Evolutionary conservation across 2,797 vertebrate species (phyloP).

Genomic region (Knipowitschia caucasica): DNA sequence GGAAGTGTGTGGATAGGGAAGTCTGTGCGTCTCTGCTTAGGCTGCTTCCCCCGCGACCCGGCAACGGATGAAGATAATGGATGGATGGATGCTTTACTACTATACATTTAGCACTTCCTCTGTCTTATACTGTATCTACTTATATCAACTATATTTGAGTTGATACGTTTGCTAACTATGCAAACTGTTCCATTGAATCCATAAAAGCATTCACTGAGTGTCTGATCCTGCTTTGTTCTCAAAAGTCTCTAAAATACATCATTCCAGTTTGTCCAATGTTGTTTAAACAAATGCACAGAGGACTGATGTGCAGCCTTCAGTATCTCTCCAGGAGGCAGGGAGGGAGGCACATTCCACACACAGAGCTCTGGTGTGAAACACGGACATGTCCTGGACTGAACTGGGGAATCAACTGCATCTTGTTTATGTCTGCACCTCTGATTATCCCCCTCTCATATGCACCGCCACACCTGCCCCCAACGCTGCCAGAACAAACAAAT

Average conservation of each 20-base stretch:
- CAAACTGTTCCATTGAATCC: neutral
- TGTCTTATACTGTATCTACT: no score
- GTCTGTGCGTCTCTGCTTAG: no score
- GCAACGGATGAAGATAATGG: no score
- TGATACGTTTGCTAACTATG: neutral
- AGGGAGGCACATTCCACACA: neutral
- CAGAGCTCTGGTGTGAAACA: neutral
- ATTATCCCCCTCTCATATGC: constrained; percentile 34
- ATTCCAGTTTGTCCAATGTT: neutral
- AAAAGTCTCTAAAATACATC: constrained; percentile 1
- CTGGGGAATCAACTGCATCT: neutral
- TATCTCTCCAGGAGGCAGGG: neutral
- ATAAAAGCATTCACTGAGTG: neutral
- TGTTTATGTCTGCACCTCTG: neutral
- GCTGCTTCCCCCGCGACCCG: no score
- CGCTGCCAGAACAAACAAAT: constrained; percentile 25
- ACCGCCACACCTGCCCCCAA: constrained; percentile 6
- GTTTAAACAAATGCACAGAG: neutral
- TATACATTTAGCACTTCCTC: no score
- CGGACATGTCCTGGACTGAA: constrained; percentile 1
- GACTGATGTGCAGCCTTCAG: neutral
- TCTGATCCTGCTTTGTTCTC: neutral
- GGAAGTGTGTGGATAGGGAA: no score
- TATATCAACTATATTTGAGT: no score
- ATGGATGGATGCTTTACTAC: no score